Evolutionary conservation across 2,113 vertebrate genomes (phyloP).

Genomic region (Ifrita kowaldi): DNA sequence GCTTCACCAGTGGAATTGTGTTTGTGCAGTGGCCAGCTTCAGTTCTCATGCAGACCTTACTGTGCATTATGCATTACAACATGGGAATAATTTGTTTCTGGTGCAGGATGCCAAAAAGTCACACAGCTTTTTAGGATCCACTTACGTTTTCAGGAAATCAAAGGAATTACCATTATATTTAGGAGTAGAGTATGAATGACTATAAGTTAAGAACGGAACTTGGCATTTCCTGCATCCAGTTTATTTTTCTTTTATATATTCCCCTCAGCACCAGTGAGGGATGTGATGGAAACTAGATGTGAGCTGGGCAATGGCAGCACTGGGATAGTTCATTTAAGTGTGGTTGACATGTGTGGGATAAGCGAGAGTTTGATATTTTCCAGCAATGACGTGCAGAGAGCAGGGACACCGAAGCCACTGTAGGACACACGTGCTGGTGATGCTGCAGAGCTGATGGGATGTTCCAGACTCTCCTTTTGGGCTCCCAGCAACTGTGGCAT

Average conservation of each 20-base stretch:
- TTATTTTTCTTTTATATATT: not conserved
- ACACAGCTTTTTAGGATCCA: not conserved
- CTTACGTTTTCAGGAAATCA: not conserved
- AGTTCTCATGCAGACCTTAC: not conserved
- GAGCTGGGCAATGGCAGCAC: not conserved
- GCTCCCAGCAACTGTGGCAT: not conserved
- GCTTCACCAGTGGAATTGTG: not conserved
- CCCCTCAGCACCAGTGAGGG: not conserved
- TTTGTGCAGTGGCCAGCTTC: slow-evolving; percentile 49
- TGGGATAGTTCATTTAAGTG: not conserved
- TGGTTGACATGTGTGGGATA: not conserved
- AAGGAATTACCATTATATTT: not conserved
- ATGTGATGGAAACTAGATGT: not conserved
- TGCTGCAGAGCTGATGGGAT: not conserved
- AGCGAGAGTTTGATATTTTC: not conserved
- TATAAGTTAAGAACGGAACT: not conserved
- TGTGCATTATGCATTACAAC: not conserved
- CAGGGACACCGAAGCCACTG: rapidly evolving
- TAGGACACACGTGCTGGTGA: rapidly evolving
- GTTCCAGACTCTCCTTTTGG: not conserved
- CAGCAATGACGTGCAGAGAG: not conserved
- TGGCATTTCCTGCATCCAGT: not conserved
- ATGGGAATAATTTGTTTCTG: not conserved
- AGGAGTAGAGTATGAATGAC: not conserved
- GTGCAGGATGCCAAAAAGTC: slow-evolving; percentile 16